Evolutionary conservation across 2,113 vertebrate genomes (phyloP), one percentile per base, ranked within the genome.

Genomic region (Quiscalus mexicanus): DNA sequence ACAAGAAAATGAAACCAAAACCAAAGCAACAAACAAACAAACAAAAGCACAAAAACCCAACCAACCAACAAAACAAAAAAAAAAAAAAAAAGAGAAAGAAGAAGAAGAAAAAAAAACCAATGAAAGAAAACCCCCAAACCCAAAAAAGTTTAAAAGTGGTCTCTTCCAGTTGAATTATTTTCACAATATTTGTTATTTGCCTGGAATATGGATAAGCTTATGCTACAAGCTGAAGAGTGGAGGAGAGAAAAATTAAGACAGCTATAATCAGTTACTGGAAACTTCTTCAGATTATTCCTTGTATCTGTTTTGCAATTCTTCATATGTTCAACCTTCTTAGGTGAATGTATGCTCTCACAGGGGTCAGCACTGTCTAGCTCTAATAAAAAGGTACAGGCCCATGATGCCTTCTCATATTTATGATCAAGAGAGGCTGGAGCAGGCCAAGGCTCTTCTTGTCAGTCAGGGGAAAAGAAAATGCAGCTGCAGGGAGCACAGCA

Each of bases 21-120:
- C 12, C 8, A 31, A 10, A 18, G 5, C 9, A 25, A 16, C 30
- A 17, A 47, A 5, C 20, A 37, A 69, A 19, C 3, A 30, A 47
- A 18, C 16, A 62, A 33, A 10, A 22, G 21, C 24, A 5, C 3
- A 16, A 44, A 58, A 21, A 18, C 5, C 11, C 11, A 56, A n/a
- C 9, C 11, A 70, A 30, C 3, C 21, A 44, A 42, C 6, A 23
- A 56, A 60, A 15, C 6, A 50, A 50, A 47, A 33, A 19, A 45
- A 24, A 45, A 24, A 4, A 24, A 15, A 58, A 11, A 28, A 9
- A 3, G 4, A 17, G 2, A 12, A 12, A 9, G 2, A 30, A 31
- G 12, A 17, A 42, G 15, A 7, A 18, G 18, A 63, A 62, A 18
- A 9, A 13, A n/a, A n/a, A 4, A 28, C 5, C 11, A 16, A 37